Base-by-base conservation (phyloP, 2,888 invertebrate genomes). In the Phengaris arion region DNA sequence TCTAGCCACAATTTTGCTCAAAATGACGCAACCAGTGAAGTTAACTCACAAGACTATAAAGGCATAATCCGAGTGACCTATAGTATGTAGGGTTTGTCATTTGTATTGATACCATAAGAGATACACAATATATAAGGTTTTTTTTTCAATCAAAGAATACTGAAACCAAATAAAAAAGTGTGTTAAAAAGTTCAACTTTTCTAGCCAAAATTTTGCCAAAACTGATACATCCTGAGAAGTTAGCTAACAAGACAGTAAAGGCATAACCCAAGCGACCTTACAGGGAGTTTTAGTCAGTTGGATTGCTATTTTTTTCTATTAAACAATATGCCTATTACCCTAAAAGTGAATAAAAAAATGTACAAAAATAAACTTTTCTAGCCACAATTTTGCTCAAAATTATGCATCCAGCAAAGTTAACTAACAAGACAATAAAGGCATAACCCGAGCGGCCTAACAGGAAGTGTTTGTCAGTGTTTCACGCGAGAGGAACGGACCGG, bases 341-440 rank as follows among this genome's bases (percentile, higher is more conserved):
- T 9, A 8, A 13, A n/a, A 15, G 48, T 46, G 6, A 48, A 69
- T 8, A 13, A 46, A 8, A 69, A 46, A 7, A 2, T 35, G 35
- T 2, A 2, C 35, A 35, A 46, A 70, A 12, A 6, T 22, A 5
- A 7, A 4, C 52, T 76, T 76, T 68, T 45, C 70, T 75, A 77
- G 77, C 70, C 74, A 55, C 69, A 78, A 75, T 57, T 72, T 75
- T 75, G 76, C 77, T 78, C 69, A 77, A 79, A 79, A 79, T 78
- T 76, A 77, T 78, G 76, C 76, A 75, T 75, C 75, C 76, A 45
- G 75, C 85, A 85, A 86, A 89, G 87, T 89, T 87, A 79, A 80
- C 84, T 84, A 86, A 86, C 88, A 87, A 87, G 86, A 89, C 88
- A 87, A 89, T 89, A 85, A 85, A 86, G 75, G 83, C 85, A 84